Evolutionary conservation across 2,888 invertebrate genomes (phyloP).

Genomic region (Phortica magna): DNA sequence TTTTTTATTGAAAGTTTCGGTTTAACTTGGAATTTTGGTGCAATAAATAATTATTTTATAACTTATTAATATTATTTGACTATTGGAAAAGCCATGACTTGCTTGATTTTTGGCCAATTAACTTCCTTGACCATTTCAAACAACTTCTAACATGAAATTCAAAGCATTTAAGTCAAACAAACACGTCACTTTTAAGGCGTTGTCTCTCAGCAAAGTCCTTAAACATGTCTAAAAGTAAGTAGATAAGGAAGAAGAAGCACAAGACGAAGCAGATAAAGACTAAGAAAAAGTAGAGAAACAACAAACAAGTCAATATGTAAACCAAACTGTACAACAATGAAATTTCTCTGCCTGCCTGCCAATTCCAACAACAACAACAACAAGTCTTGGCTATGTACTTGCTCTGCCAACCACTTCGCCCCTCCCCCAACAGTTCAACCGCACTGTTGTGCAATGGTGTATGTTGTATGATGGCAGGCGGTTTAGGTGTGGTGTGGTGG

Average conservation of each 20-base stretch:
- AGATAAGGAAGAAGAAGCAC: slow-evolving; percentile 27
- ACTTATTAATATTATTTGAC: slow-evolving; percentile 34
- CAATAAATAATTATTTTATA: background rate
- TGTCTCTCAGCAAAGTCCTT: slow-evolving; percentile 50
- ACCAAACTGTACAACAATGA: slow-evolving; percentile 61
- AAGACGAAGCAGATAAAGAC: slow-evolving; percentile 27
- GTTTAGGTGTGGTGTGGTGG: background rate
- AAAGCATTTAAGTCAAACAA: background rate
- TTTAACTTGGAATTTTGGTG: background rate
- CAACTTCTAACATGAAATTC: background rate
- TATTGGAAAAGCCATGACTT: background rate
- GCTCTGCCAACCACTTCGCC: background rate
- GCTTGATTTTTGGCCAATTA: no score
- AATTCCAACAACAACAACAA: background rate
- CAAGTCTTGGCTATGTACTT: background rate
- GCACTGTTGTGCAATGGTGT: no score
- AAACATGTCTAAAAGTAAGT: slow-evolving; percentile 34
- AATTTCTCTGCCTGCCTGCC: slow-evolving; percentile 48
- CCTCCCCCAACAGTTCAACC: background rate
- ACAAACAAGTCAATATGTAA: slow-evolving; percentile 48
- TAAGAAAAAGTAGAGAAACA: slow-evolving; percentile 39
- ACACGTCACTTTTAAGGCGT: slow-evolving; percentile 54
- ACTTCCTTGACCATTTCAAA: background rate
- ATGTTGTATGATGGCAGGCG: background rate
- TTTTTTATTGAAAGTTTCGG: slow-evolving; percentile 32